These are phyloP conservation scores for Scophthalmus maximus DNA, from an alignment of 2,113 vertebrate genomes.

Conservation along the genomic window DNA sequence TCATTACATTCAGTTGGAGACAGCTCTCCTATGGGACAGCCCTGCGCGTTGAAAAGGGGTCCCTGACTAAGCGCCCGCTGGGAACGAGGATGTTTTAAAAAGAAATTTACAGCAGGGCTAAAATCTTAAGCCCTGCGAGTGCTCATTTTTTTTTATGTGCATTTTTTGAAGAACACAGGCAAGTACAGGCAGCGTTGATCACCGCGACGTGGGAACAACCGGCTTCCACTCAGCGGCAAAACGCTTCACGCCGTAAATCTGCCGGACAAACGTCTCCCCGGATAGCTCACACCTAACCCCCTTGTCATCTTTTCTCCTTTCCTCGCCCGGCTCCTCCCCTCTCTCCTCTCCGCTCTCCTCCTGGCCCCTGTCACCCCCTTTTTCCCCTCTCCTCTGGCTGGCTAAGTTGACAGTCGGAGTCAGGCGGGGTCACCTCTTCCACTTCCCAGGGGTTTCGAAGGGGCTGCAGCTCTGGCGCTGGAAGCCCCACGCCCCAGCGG, in stretches of 20 bases:
- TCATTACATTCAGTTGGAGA: too few relatives aligned
- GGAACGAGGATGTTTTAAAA: not conserved
- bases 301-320: slow-evolving; percentile 67
- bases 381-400: slow-evolving; percentile 53
- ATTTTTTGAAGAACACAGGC: not conserved
- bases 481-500: slow-evolving; percentile 74
- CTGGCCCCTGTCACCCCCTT: slow-evolving; percentile 62
- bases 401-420: slow-evolving; percentile 77
- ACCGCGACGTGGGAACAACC: slow-evolving; percentile 40
- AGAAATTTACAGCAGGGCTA: not conserved
- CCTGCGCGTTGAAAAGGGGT: not conserved
- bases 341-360: slow-evolving; percentile 19
- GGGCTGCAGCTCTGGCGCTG: slow-evolving; percentile 54
- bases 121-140: not conserved
- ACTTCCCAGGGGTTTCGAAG: slow-evolving; percentile 62
- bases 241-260: slow-evolving; percentile 46
- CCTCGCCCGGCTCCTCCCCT: slow-evolving; percentile 20
- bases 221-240: slow-evolving; percentile 43
- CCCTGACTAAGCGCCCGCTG: not conserved
- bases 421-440: slow-evolving; percentile 54
- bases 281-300: slow-evolving; percentile 71
- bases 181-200: slow-evolving; percentile 17
- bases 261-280: slow-evolving; percentile 74
- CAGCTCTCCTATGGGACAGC: not conserved
- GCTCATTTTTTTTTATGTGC: not conserved